Evolutionary conservation across 2,888 invertebrate species (phyloP).

Genomic region (Caenorhabditis afra): DNA sequence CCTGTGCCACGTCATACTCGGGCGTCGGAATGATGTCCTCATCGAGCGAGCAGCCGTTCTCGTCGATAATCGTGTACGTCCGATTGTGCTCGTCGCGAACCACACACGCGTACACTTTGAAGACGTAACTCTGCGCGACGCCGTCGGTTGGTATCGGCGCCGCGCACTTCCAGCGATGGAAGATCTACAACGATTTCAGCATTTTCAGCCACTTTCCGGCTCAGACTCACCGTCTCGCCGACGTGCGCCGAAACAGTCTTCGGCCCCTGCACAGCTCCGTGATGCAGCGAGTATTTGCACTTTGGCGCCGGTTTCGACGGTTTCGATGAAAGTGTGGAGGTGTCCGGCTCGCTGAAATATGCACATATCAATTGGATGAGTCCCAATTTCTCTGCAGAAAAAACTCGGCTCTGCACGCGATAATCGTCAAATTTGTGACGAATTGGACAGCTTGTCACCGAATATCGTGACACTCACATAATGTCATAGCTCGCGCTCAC

Average conservation of each 20-base stretch:
- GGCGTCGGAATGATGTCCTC: conserved; percentile 68
- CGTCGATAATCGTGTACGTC: conserved; percentile 65
- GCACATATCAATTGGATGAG: no score
- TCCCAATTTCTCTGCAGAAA: no score
- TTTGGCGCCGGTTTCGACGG: conserved; percentile 47
- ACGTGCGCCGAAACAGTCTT: conserved; percentile 55
- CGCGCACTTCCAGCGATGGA: conserved; percentile 64
- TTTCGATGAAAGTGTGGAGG: conserved; percentile 19
- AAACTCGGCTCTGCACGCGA: neutral
- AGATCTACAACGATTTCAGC: conserved; percentile 45
- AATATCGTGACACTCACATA: conserved; percentile 33
- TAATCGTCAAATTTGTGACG: neutral
- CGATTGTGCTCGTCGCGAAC: conserved; percentile 62
- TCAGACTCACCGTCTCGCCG: conserved; percentile 57
- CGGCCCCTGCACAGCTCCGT: conserved; percentile 51
- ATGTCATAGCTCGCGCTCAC: conserved; percentile 52
- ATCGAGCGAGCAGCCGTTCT: conserved; percentile 68
- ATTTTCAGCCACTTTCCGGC: neutral
- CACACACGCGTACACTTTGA: conserved; percentile 65
- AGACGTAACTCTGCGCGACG: conserved; percentile 28
- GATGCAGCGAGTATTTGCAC: conserved; percentile 65
- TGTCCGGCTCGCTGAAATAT: conserved; percentile 27
- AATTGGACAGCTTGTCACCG: no score
- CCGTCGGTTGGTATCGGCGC: conserved; percentile 5
- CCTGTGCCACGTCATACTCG: conserved; percentile 60